Conservation (phyloP, 2,113 vertebrate species). For the Pogonocichla stellata region DNA sequence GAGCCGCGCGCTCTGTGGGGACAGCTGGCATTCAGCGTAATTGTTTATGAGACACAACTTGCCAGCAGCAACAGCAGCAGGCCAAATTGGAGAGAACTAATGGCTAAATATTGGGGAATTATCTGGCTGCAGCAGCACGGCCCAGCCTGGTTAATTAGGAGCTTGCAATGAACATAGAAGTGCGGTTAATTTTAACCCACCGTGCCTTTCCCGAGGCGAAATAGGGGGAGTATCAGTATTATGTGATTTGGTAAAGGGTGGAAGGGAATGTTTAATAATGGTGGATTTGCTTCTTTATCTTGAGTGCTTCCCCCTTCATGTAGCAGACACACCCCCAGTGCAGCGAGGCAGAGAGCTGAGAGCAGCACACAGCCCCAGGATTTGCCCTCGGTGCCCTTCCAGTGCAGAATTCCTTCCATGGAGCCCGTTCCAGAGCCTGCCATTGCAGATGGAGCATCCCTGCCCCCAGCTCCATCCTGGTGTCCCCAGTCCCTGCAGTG, state of each 20-base stretch:
- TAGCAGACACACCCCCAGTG: background rate
- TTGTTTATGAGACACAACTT: slow-evolving; percentile 43
- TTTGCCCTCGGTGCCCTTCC: background rate
- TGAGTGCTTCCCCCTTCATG: background rate
- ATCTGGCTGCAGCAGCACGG: background rate
- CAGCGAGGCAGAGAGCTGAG: fast-evolving
- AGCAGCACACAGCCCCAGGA: background rate
- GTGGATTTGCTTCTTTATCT: slow-evolving; percentile 22
- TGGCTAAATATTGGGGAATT: slow-evolving; percentile 54
- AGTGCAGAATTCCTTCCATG: background rate
- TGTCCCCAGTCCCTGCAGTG: no score
- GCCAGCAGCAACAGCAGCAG: slow-evolving; percentile 53
- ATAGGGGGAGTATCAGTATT: background rate
- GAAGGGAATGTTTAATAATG: background rate
- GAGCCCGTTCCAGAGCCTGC: background rate
- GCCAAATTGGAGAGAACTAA: slow-evolving; percentile 44
- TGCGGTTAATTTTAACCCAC: slow-evolving; percentile 34
- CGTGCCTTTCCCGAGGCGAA: background rate
- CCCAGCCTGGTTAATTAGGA: slow-evolving; percentile 49
- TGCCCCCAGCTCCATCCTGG: background rate
- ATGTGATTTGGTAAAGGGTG: slow-evolving; percentile 4
- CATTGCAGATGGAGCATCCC: fast-evolving
- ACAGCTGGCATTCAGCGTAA: slow-evolving; percentile 43
- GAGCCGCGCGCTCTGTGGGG: background rate
- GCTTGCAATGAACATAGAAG: background rate